Percentiles rank a stretch among this genome's conserved stretches.
phyloP scores from a whole-genome alignment of 2,113 vertebrate genomes.

The Sminthopsis crassicaudata region DNA sequence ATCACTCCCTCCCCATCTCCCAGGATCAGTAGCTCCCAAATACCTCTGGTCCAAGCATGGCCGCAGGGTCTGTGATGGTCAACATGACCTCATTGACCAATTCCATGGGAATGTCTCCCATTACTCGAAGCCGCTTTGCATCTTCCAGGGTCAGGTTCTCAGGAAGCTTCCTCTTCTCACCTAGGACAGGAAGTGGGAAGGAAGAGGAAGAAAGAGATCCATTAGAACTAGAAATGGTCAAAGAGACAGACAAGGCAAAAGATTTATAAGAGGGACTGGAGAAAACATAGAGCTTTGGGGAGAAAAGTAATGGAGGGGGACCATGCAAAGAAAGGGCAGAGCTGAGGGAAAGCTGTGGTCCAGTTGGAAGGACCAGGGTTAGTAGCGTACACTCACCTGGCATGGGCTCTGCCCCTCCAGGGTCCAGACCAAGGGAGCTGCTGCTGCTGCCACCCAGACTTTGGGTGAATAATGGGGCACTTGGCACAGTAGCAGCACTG shows the following conservation, averaged over 20 bases:
- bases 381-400: conserved; percentile 84
- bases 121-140: conserved; percentile 96
- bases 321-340: not conserved
- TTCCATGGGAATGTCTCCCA: conserved; percentile 99
- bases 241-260: not conserved
- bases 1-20: not conserved
- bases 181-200: conserved; percentile 76
- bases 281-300: not conserved
- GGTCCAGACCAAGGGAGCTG: conserved; percentile 85
- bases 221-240: accelerated
- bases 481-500: conserved; percentile 89
- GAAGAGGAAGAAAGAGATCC: not conserved
- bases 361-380: not conserved
- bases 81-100: conserved; percentile 99
- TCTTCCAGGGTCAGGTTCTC: conserved; percentile 97
- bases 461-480: conserved; percentile 90
- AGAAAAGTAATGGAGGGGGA: not conserved
- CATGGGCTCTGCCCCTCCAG: conserved; percentile 88
- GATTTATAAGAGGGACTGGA: not conserved
- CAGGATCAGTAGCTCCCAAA: accelerated
- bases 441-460: conserved; percentile 88
- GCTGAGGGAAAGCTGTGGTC: not conserved
- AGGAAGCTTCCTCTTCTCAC: conserved; percentile 96
- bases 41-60: conserved; percentile 98
- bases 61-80: conserved; percentile 97